Conservation (phyloP, 2,797 vertebrate genomes). For the Salmo trutta region DNA sequence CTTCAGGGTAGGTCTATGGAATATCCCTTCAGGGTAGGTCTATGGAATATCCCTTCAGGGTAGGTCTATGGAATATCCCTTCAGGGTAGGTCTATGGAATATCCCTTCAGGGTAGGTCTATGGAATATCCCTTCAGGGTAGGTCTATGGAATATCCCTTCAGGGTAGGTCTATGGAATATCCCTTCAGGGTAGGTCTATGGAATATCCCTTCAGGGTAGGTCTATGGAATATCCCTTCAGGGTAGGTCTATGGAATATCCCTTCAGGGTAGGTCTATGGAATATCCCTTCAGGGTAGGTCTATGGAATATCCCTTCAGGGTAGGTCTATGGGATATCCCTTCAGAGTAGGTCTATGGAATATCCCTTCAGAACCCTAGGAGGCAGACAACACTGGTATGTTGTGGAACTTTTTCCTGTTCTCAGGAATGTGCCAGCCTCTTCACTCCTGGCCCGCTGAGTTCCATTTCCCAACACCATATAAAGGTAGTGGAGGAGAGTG, state of each 20-base stretch:
- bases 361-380: constrained; percentile 38
- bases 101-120: too few species aligned
- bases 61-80: constrained; percentile 22
- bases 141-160: too few species aligned
- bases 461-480: constrained; percentile 80
- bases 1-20: constrained; percentile 5
- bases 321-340: too few species aligned
- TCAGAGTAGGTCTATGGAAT: constrained; percentile 14
- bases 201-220: constrained; percentile 26
- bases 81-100: constrained; percentile 15
- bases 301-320: constrained; percentile 37
- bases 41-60: too few species aligned
- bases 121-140: too few species aligned
- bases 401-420: constrained; percentile 69
- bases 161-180: too few species aligned
- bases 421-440: constrained; percentile 75
- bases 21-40: constrained; percentile 28
- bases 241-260: too few species aligned
- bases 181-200: constrained; percentile 5
- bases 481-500: constrained; percentile 79
- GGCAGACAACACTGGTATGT: constrained; percentile 36
- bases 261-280: too few species aligned
- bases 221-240: too few species aligned
- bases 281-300: too few species aligned
- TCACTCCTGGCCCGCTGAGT: constrained; percentile 67